A percentile compares a stretch with the other conserved stretches of the same genome.
Evolutionary conservation across 2,888 invertebrate species (phyloP).

Genomic region (Drosophila robusta): DNA sequence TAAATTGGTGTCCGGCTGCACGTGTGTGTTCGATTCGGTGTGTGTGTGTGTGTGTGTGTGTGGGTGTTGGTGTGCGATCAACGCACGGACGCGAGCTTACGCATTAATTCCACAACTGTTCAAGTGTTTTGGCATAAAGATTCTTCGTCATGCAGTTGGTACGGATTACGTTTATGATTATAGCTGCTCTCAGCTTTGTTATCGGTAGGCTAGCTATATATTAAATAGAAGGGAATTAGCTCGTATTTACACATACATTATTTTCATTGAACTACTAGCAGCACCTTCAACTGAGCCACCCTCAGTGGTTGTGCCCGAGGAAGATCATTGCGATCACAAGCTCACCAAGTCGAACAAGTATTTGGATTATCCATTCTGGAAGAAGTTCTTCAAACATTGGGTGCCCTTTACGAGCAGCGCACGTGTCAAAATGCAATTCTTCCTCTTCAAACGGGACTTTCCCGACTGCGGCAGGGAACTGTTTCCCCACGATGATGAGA

Average conservation of each 20-base stretch:
- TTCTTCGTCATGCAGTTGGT: constrained; percentile 15
- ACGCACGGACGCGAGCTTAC: constrained; percentile 33
- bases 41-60: background rate
- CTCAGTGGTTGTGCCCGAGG: constrained; percentile 30
- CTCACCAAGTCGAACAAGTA: constrained; percentile 69
- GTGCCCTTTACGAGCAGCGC: constrained; percentile 74
- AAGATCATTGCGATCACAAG: constrained; percentile 71
- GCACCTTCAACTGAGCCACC: constrained; percentile 31
- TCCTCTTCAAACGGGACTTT: constrained; percentile 81
- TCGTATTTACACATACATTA: background rate
- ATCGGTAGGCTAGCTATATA: constrained; percentile 12
- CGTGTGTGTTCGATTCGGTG: background rate
- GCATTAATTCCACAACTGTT: constrained; percentile 20
- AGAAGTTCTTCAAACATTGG: constrained; percentile 80
- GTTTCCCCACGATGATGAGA: constrained; percentile 69
- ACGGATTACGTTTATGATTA: constrained; percentile 1
- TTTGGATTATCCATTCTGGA: constrained; percentile 78
- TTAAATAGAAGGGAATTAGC: background rate
- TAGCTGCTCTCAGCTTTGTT: constrained; percentile 18
- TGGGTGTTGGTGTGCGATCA: constrained; percentile 14
- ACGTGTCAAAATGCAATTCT: constrained; percentile 81
- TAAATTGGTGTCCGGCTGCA: constrained; percentile 18
- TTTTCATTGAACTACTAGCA: constrained; percentile 22
- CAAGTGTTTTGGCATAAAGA: constrained; percentile 4
- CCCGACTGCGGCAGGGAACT: constrained; percentile 82